Evolutionary conservation across 2,113 vertebrate genomes (phyloP).

Genomic region (Gymnogyps californianus): DNA sequence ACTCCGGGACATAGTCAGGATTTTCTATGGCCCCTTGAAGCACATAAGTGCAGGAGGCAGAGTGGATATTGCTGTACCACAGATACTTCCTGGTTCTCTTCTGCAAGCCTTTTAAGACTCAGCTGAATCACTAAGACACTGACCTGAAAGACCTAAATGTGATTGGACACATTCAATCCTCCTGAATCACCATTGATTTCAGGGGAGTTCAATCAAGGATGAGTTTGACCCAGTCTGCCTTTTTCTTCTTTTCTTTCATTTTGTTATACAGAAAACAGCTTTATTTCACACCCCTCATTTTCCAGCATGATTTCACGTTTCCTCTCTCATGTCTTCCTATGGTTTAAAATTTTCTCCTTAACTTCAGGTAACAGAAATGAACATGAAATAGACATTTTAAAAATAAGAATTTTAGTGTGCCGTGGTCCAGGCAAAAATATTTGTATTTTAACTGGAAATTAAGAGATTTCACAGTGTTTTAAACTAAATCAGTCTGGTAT

Average conservation of each 20-base stretch:
- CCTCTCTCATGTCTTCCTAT: background rate
- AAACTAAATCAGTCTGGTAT: background rate
- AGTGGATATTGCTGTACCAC: background rate
- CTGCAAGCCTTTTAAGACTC: background rate
- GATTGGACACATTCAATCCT: conserved; percentile 9
- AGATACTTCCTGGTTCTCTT: background rate
- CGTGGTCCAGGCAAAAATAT: background rate
- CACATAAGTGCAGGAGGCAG: background rate
- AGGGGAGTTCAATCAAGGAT: background rate
- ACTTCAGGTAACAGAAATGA: background rate
- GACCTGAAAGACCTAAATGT: conserved; percentile 11
- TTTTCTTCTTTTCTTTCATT: background rate
- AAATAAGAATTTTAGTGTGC: background rate
- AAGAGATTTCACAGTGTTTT: background rate
- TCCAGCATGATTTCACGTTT: background rate
- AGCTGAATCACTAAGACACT: background rate
- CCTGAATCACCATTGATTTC: conserved; percentile 10
- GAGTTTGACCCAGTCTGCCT: background rate
- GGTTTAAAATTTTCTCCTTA: background rate
- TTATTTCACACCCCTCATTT: background rate
- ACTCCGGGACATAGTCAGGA: background rate
- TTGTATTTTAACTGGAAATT: background rate
- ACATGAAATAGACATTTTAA: background rate
- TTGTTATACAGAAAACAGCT: conserved; percentile 1
- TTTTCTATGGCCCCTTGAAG: background rate